Evolutionary conservation across 2,888 invertebrate species (phyloP).

Genomic region (Chironomus tentans): DNA sequence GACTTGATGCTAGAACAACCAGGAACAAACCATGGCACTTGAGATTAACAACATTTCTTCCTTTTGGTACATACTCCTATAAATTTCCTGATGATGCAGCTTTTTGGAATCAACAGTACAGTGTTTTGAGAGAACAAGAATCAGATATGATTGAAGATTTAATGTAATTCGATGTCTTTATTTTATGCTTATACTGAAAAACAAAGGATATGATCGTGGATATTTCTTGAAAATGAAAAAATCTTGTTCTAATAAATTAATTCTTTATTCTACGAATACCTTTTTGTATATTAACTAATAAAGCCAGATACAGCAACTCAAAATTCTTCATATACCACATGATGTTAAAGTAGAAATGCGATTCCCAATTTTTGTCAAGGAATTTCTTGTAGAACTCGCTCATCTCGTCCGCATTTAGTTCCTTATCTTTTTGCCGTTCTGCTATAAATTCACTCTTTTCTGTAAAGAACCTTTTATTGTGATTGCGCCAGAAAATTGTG

Average conservation of each 20-base stretch:
- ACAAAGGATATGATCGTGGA: too few species aligned
- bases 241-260: not conserved
- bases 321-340: slow-evolving; percentile 78
- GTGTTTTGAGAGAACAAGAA: too few species aligned
- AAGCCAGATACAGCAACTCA: slow-evolving; percentile 51
- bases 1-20: too few species aligned
- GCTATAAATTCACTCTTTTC: slow-evolving; percentile 52
- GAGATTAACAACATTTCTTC: too few species aligned
- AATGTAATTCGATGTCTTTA: too few species aligned
- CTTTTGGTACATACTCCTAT: too few species aligned
- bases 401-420: slow-evolving; percentile 61
- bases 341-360: slow-evolving; percentile 66
- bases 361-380: slow-evolving; percentile 69
- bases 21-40: too few species aligned
- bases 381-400: slow-evolving; percentile 81
- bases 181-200: too few species aligned
- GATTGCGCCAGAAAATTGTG: slow-evolving; percentile 71
- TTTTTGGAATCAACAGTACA: too few species aligned
- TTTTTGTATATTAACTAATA: slow-evolving; percentile 48
- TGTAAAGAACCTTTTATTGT: slow-evolving; percentile 68
- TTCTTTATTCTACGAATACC: not conserved
- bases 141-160: too few species aligned
- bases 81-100: too few species aligned
- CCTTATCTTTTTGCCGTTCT: slow-evolving; percentile 39
- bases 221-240: too few species aligned